Base-by-base conservation (phyloP, 1,140 invertebrate genomes). In the Nasonia vitripennis region DNA sequence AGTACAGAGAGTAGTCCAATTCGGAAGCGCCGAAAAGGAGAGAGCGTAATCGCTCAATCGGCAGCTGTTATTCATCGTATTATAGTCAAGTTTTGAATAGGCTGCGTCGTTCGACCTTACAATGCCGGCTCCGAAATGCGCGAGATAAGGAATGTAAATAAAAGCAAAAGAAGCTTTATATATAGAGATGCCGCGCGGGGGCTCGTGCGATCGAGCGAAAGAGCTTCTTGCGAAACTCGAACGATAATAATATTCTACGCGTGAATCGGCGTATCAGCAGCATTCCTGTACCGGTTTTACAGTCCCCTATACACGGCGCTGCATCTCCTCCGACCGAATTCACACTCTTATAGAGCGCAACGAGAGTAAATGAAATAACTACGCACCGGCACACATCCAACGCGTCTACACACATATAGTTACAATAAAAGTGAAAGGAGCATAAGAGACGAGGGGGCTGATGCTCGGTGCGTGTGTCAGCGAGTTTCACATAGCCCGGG, bases 41-140 rank as follows among this genome's bases (percentile, higher is more conserved):
- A n/a, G 48, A 31, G 73, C 68, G 41, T 10, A 78, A 83, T 75
- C 45, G 48, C 74, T 62, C 71, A 55, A 85, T 81, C 84, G 31
- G 41, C 14, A 37, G 37, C 62, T 51, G 78, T 78, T 78, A 84
- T 78, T 71, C 20, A 23, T 79, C 68, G 37, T 41, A 27, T 78
- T 67, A 67, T 20, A 17, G 62, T 67, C 0, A 0, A 45, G 27
- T 68, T 68, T 71, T 81, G 80, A 51, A 81, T 75, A 34, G 73
- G 37, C 11, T 1, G 41, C 62, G 62, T 86, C 70, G 75, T 87
- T 34, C 77, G 45, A 70, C 62, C 27, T 70, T 20, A 27, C 5
- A 41, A 41, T 70, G 48, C 45, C 79, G 80, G 34, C 68, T 20
- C 20, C 12, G 31, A 41, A 73, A n/a, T 2, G 34, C 5, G 34